Base-by-base conservation (phyloP, 2,113 vertebrate genomes). In the Oxyura jamaicensis region DNA sequence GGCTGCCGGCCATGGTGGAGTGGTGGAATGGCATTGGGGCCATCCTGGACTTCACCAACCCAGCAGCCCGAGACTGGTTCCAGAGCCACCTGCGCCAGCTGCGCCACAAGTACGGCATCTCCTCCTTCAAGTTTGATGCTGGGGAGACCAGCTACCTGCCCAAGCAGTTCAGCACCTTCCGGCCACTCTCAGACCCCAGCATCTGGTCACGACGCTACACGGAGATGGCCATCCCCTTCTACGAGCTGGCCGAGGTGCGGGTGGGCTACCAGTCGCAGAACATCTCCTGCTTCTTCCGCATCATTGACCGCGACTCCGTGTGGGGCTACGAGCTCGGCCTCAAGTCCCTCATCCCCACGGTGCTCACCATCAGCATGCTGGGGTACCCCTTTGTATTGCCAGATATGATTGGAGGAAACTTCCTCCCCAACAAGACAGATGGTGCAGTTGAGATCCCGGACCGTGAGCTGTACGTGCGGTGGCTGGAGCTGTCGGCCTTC, bases 11-110 rank as follows among this genome's bases (percentile, higher is more conserved):
- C 3, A 96, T 99, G 62, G 98, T 99, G 48, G 97, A 97, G n/a
- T 99, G 99, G 99, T 99, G 99, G 99, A 99, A 99, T 0, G 99
- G 99, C 46, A 98, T 99, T 0, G 99, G 99, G 0, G 98, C 98
- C 3, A 98, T 99, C 88, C 97, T 99, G 25, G 99, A 99, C 95
- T 99, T 99, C 94, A 99, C 99, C 75, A 99, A 98, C 88, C 98
- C 98, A 0, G 98, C 98, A 17, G 98, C 99, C 8, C 98, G 98
- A 0, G 98, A 99, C n/a, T 99, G 99, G 99, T 99, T 99, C 95
- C 98, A 98, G 62, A 97, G 97, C 19, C 98, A 99, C 71, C 97
- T 99, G 46, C 97, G 98, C 35, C 97, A 97, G 36, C 95, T 99
- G 5, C 98, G 98, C 33, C 97, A 98, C 7, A 98, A 98, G 81